A percentile compares a stretch with the other conserved stretches of the same genome.
Evolutionary conservation across 2,888 invertebrate genomes (phyloP).

Genomic region (Eilema sororculum): DNA sequence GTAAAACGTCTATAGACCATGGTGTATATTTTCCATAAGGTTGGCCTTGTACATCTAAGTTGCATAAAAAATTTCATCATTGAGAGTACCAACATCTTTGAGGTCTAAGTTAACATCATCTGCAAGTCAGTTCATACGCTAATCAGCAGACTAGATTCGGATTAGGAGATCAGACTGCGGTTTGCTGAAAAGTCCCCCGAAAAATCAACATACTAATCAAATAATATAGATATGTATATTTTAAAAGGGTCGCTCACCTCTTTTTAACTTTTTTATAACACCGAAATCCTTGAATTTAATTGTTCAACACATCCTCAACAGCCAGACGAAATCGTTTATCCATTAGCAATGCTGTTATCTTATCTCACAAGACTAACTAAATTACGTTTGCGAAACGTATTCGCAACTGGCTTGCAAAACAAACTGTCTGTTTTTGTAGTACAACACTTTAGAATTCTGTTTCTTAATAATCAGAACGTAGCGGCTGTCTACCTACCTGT

Average conservation of each 20-base stretch:
- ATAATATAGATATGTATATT: no score
- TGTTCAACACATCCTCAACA: constrained; percentile 15
- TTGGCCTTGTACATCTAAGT: no score
- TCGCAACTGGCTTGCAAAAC: constrained; percentile 24
- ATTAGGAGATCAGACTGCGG: no score
- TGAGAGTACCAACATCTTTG: no score
- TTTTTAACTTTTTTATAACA: not conserved
- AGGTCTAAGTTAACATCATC: no score
- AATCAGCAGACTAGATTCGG: no score
- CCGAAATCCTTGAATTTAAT: not conserved
- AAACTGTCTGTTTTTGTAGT: constrained; percentile 15
- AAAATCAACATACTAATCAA: no score
- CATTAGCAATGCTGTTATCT: constrained; percentile 18
- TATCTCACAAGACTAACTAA: constrained; percentile 25
- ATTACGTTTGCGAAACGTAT: constrained; percentile 26
- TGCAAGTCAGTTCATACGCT: no score
- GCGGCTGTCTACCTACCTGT: not conserved
- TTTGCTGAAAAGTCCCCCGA: no score
- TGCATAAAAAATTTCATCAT: no score
- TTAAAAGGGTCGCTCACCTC: not conserved
- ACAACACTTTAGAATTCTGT: constrained; percentile 15
- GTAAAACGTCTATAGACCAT: no score
- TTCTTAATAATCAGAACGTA: constrained; percentile 9
- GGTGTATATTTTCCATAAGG: no score
- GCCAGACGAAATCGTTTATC: constrained; percentile 16